Conservation (phyloP, 2,797 vertebrate species). For the Echiichthys vipera region DNA sequence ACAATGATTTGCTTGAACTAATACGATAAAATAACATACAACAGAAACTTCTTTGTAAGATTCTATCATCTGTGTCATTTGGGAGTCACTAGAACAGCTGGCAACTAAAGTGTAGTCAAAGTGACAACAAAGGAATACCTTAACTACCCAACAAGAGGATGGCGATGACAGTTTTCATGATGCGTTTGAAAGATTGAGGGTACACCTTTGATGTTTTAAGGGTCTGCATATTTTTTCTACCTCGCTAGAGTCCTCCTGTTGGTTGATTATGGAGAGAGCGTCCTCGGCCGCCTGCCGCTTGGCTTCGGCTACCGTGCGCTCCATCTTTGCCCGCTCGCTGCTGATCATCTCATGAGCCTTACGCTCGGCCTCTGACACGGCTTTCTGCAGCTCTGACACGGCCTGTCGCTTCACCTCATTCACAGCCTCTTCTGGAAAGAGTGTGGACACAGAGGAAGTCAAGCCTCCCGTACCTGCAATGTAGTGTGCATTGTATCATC, state of each 20-base stretch:
- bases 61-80: slow-evolving; percentile 10
- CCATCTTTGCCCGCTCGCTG: slow-evolving; percentile 96
- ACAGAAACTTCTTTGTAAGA: slow-evolving; percentile 1
- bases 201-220: background rate
- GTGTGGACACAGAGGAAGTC: slow-evolving; percentile 70
- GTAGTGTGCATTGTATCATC: slow-evolving; percentile 52
- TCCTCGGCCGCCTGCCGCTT: slow-evolving; percentile 97
- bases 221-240: slow-evolving; percentile 77
- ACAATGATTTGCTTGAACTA: background rate
- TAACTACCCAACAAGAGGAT: background rate
- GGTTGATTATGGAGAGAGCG: slow-evolving; percentile 94
- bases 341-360: slow-evolving; percentile 99
- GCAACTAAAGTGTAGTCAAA: background rate
- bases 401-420: slow-evolving; percentile 99
- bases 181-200: slow-evolving; percentile 16
- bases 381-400: slow-evolving; percentile 98
- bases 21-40: background rate
- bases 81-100: slow-evolving; percentile 17
- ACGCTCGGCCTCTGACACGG: slow-evolving; percentile 95
- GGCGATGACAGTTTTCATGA: background rate
- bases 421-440: slow-evolving; percentile 94
- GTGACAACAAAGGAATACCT: background rate
- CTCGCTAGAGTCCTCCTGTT: slow-evolving; percentile 98
- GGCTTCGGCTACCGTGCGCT: slow-evolving; percentile 94
- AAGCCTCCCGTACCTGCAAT: slow-evolving; percentile 68